Base-by-base conservation (phyloP, 2,888 invertebrate species). In the Temnothorax rugatulus region DNA sequence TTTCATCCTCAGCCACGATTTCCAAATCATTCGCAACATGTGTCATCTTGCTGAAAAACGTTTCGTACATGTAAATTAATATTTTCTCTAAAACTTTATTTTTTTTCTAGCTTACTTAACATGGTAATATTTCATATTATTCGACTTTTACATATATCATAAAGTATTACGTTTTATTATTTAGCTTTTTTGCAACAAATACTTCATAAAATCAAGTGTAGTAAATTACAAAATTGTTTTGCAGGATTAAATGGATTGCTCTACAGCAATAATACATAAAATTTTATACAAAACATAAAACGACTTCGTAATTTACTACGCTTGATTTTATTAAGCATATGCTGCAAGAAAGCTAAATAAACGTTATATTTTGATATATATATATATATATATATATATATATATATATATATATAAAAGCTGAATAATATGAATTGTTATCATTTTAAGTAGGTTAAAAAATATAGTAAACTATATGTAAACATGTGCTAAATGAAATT, bases 131-230 rank as follows among this genome's bases (percentile, higher is more conserved):
- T 54, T 54, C n/a, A 54, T 54, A n/a, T 54, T 54, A 54, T 54
- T 54, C n/a, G 52, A 13, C n/a, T 54, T 54, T 54, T 54, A 54
- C 47, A 47, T 54, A 54, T 54, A 54, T n/a, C n/a, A 54, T 54
- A 54, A 54, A 54, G 8, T 54, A 54, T n/a, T 54, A n/a, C 52
- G n/a, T 52, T 52, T 52, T 34, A 34, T 41, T 41, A 1, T 57
- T 57, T 57, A 57, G 21, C 29, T 21, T 57, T 57, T 57, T 57
- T 57, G 21, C 21, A 29, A 29, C 5, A 0, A 5, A 34, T 34
- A 34, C 34, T 34, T 34, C 0, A 34, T 34, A 0, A 0, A 34
- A 34, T 34, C 0, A 57, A 57, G 15, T 0, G 2, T 57, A 25
- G 25, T 57, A 25, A 57, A 57, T 57, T 25, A 57, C 25, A 0